phyloP scores from a whole-genome alignment of 2,113 vertebrate genomes.

The Pedionomus torquatus region DNA sequence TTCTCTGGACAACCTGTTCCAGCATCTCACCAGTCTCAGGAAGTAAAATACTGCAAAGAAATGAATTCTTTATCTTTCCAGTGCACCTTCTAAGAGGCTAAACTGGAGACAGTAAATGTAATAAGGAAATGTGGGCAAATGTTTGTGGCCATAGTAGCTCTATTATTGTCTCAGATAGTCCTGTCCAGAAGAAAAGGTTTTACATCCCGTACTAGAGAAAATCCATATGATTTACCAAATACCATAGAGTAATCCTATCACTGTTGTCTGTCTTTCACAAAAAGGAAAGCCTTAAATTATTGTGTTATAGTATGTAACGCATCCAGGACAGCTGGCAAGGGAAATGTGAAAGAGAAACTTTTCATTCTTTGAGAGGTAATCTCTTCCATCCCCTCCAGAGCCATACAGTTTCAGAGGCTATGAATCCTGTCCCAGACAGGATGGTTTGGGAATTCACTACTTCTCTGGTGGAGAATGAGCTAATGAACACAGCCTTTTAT shows the following conservation, averaged over 20 bases:
- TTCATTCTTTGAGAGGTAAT: not conserved
- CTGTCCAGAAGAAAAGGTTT: not conserved
- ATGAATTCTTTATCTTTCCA: not conserved
- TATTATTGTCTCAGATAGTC: not conserved
- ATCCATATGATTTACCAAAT: not conserved
- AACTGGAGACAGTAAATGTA: not conserved
- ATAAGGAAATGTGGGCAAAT: not conserved
- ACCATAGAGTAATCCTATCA: not conserved
- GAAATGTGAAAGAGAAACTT: not conserved
- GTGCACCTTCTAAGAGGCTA: not conserved
- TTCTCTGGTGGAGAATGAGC: not conserved
- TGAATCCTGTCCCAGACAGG: not conserved
- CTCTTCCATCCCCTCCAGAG: not conserved
- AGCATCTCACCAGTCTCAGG: not conserved
- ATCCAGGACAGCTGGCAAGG: not conserved
- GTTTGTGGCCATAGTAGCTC: not conserved
- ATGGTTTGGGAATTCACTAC: not conserved
- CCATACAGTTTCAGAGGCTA: not conserved
- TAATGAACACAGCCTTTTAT: constrained; percentile 4
- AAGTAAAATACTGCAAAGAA: not conserved
- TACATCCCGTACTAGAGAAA: not conserved
- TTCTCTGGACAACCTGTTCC: not conserved
- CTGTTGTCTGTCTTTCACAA: not conserved
- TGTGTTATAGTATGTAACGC: rapidly evolving
- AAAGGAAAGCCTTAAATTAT: not conserved